A percentile compares a stretch with the other conserved stretches of the same genome.
phyloP scores from a whole-genome alignment of 2,797 vertebrate species.

The Apodemus agrarius region DNA sequence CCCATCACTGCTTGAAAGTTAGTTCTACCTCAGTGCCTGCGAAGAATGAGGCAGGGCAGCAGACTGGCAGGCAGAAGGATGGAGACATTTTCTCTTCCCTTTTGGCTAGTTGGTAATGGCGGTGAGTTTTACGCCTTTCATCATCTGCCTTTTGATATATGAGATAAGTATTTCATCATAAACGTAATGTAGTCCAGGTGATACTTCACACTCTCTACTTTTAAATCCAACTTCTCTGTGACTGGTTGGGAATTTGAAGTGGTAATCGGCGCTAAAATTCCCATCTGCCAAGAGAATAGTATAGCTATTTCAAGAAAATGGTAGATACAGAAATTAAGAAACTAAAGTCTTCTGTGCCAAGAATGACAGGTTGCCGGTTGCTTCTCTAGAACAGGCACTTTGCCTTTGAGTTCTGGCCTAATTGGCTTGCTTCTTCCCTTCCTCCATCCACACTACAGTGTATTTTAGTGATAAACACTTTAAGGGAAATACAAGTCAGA shows the following conservation, averaged over 20 bases:
- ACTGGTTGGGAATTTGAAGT: background rate
- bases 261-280: conserved; percentile 9
- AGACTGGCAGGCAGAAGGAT: background rate
- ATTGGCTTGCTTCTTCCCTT: background rate
- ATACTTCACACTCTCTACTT: background rate
- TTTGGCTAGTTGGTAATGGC: background rate
- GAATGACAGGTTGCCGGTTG: background rate
- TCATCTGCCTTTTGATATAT: background rate
- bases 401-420: background rate
- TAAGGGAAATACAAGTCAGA: conserved; percentile 54
- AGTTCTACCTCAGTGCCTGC: background rate
- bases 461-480: conserved; percentile 1
- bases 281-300: background rate
- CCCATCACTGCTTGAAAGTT: background rate
- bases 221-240: background rate
- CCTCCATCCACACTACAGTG: background rate
- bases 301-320: background rate
- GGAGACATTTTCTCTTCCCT: background rate
- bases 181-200: background rate
- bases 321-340: background rate
- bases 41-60: background rate
- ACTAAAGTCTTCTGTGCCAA: background rate
- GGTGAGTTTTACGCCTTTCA: background rate
- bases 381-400: background rate
- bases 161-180: background rate